Base-by-base conservation (phyloP, 2,888 invertebrate genomes). In the Crematogaster levior region DNA sequence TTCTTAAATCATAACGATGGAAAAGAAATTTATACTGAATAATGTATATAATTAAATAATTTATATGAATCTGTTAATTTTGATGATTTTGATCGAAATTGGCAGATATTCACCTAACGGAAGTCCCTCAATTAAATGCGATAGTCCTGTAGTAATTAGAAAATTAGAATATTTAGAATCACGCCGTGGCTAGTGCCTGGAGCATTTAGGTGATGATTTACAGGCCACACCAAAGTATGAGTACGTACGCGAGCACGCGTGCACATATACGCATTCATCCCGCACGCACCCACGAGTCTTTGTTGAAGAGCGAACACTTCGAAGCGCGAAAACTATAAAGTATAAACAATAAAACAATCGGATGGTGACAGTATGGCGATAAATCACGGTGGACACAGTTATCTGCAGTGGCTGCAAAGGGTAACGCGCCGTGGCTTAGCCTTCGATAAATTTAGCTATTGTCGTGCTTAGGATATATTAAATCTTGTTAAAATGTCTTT, bases 391-490 rank as follows among this genome's bases (percentile, higher is more conserved):
- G 81, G 84, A 60, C 85, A 77, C 60, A 88, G 85, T 87, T 90
- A 87, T 90, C 89, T 84, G 81, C 83, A 85, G 84, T 77, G 43
- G 66, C 74, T 70, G 21, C 46, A 30, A 68, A 61, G 84, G 83
- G 74, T 86, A 86, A 77, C 84, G 82, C 84, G 82, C 72, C 79
- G 70, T 86, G 72, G 60, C 63, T 75, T 72, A 80, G 84, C 82
- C 88, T 86, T 84, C 70, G 89, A 89, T 91, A 91, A 91, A 91
- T 92, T 91, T 92, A 92, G 91, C 91, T 87, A 91, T 92, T 91
- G 92, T 91, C 92, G 87, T 90, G 86, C 84, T 86, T 87, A 88
- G 87, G 88, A 90, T 90, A 90, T 91, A 90, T 90, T 90, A 90
- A 91, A 91, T 92, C 91, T 90, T 87, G 89, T 91, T 90, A 88